phyloP scores from a whole-genome alignment of 2,797 vertebrate species.

The Clamator glandarius region DNA sequence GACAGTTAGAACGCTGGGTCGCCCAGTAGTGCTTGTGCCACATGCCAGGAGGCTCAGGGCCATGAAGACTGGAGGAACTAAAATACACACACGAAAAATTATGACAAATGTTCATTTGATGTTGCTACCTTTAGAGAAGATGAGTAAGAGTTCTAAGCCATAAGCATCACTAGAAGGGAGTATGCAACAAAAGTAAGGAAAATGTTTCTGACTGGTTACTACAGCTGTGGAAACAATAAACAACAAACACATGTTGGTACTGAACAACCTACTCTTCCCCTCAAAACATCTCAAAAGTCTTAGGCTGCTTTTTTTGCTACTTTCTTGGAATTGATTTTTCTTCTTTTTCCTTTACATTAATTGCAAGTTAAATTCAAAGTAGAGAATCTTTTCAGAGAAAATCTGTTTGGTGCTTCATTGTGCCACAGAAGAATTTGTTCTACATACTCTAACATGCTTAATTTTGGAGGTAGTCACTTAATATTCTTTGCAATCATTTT shows the following conservation, averaged over 20 bases:
- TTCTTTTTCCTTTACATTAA: background rate
- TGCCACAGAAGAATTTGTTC: background rate
- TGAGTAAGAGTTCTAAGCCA: constrained; percentile 32
- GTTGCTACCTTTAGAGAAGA: background rate
- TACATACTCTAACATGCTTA: background rate
- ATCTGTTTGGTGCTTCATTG: background rate
- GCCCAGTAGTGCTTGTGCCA: constrained; percentile 51
- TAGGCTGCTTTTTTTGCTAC: background rate
- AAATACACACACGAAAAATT: background rate
- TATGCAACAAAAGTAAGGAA: background rate
- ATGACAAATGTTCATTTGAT: constrained; percentile 1
- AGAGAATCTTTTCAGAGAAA: background rate
- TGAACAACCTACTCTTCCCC: background rate
- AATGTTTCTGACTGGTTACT: background rate
- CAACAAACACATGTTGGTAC: background rate
- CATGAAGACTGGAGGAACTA: constrained; percentile 31
- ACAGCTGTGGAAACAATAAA: background rate
- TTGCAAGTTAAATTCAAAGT: background rate
- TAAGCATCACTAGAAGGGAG: background rate
- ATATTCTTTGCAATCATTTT: background rate
- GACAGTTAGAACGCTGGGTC: constrained; percentile 64
- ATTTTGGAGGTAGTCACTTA: background rate
- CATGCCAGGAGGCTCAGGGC: constrained; percentile 36
- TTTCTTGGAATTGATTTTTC: background rate
- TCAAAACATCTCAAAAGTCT: background rate